Evolutionary conservation across 35 echinoderm and acorn worm genomes (phyloP).

Genomic region (Amphiura filiformis): DNA sequence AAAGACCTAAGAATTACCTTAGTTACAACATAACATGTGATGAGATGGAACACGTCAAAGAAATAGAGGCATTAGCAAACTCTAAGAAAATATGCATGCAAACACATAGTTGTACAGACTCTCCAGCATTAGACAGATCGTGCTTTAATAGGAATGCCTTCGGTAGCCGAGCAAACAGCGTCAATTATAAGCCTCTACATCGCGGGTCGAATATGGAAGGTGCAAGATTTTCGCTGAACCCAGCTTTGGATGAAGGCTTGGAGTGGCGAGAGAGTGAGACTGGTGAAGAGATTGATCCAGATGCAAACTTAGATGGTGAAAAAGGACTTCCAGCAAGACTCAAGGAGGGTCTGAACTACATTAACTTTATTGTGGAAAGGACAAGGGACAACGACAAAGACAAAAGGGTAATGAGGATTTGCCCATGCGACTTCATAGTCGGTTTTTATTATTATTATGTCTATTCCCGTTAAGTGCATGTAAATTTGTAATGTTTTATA

Average conservation of each 20-base stretch:
- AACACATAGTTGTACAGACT: constrained; percentile 30
- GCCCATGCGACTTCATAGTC: no score
- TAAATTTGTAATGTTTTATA: no score
- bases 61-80: background rate
- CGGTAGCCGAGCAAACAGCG: background rate
- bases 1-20: constrained; percentile 63
- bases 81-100: background rate
- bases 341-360: constrained; percentile 61
- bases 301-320: constrained; percentile 43
- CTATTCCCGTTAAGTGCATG: no score
- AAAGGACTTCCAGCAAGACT: constrained; percentile 47
- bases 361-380: constrained; percentile 77
- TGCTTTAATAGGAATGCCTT: constrained; percentile 56
- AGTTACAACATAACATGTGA: constrained; percentile 29
- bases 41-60: background rate
- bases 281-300: constrained; percentile 65
- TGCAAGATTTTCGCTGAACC: constrained; percentile 8
- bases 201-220: background rate
- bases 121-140: constrained; percentile 45
- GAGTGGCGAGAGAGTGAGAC: constrained; percentile 58
- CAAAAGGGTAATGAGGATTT: constrained; percentile 48
- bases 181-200: constrained; percentile 4
- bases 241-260: constrained; percentile 23
- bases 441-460: no score
- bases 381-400: constrained; percentile 75